Base-by-base conservation (phyloP, 2,797 vertebrate genomes). In the Thaleichthys pacificus region DNA sequence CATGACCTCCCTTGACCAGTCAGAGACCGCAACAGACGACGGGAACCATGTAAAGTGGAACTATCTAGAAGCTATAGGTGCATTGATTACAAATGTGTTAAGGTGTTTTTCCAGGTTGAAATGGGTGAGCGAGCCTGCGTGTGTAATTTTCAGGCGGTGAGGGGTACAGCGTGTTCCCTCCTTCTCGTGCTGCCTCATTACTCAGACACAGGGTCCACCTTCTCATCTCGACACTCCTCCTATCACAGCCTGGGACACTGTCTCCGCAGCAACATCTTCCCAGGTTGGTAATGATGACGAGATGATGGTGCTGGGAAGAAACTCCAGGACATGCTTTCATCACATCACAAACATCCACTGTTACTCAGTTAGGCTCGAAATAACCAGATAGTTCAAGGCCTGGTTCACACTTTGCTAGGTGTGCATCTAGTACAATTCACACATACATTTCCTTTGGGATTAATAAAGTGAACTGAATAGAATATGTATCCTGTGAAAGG, bases 181-280 rank as follows among this genome's bases (percentile, higher is more conserved):
- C 49, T 69, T 2, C 76, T 83, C 21, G 11, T 11, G 3, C 72
- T 73, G 65, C 82, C 79, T 64, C 82, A 69, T 71, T 83, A 61
- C 42, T 2, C 15, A 22, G 80, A 80, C 71, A 61, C 77, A 12
- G 70, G 72, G 42, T 76, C 83, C 5, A 35, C 54, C 17, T 47
- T 68, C 26, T 61, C 0, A 0, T 0, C 30, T 28, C 61, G 42
- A 0, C 78, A 82, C 62, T 24, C 22, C 5, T 56, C 67, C 76
- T 86, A 84, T 71, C 76, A 81, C 64, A 81, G 80, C 56, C 58
- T 88, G 68, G 69, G 85, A 17, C 81, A 71, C 78, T 86, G 67
- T 70, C 81, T 89, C 54, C 72, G 69, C 17, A 62, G 58, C 22
- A 75, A 88, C 71, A 66, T 82, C 22, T 88, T 89, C 74, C 80